Conservation (phyloP, 1,140 invertebrate genomes). For the Cydia strobilella region DNA sequence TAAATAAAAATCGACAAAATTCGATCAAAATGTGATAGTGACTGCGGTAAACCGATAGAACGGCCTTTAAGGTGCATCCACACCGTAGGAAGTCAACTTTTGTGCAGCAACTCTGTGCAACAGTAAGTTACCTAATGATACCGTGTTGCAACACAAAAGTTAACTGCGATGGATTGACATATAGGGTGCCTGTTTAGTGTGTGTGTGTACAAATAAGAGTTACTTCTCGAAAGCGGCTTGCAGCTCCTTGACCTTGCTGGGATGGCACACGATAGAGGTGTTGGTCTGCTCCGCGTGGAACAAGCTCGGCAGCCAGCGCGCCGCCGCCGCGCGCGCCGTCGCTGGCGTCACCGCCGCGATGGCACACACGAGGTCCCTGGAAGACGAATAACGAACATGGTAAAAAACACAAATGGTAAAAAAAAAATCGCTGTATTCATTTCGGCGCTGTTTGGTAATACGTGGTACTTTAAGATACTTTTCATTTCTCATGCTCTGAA, state of each 20-base stretch:
- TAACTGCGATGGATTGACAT: background rate
- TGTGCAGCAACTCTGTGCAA: no score
- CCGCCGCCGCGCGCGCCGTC: conserved; percentile 84
- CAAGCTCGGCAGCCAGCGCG: conserved; percentile 85
- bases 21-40: no score
- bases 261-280: conserved; percentile 87
- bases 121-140: no score
- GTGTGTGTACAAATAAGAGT: conserved; percentile 53
- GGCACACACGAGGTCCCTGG: conserved; percentile 83
- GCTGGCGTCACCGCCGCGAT: conserved; percentile 84
- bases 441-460: no score
- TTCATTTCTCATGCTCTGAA: no score
- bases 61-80: no score
- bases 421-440: no score
- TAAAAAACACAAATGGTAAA: background rate
- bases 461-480: no score
- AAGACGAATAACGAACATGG: conserved; percentile 39
- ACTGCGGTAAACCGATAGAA: no score
- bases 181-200: background rate
- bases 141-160: no score
- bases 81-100: no score
- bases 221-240: conserved; percentile 84
- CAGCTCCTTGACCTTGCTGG: conserved; percentile 86
- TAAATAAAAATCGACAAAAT: no score
- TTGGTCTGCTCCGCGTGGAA: conserved; percentile 82